These are phyloP conservation scores for Diadema setosum DNA, from an alignment of 35 echinoderm and acorn worm species.

Conservation along the genomic window DNA sequence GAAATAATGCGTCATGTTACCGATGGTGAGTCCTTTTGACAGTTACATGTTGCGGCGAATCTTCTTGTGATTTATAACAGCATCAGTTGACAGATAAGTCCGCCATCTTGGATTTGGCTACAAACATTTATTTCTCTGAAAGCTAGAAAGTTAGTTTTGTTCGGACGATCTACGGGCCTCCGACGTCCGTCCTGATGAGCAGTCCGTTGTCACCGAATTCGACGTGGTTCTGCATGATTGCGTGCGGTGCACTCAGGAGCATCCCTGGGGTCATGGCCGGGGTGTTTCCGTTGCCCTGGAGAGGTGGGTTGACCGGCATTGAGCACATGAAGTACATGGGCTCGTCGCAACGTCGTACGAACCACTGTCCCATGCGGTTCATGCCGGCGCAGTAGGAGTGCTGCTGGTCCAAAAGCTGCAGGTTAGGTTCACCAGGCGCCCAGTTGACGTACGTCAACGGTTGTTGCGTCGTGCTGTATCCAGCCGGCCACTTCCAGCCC, in stretches of 20 bases:
- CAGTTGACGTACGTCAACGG: not conserved
- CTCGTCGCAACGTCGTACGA: not conserved
- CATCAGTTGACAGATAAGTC: no score
- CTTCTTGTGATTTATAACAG: no score
- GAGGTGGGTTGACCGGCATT: not conserved
- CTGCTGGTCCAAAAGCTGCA: not conserved
- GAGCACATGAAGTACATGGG: not conserved
- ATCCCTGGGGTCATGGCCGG: not conserved
- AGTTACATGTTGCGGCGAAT: no score
- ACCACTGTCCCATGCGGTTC: not conserved
- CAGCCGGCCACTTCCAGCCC: not conserved
- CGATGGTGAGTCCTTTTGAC: no score
- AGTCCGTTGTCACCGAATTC: not conserved
- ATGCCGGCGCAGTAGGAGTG: not conserved
- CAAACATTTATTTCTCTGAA: no score
- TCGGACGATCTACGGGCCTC: not conserved
- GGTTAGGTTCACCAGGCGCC: not conserved
- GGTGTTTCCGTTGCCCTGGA: not conserved
- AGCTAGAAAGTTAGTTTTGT: not conserved
- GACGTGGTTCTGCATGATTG: not conserved
- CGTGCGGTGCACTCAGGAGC: not conserved
- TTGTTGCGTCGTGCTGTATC: not conserved
- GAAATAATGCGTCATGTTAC: no score
- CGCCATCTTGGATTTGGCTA: not conserved
- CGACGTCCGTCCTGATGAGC: not conserved